Base-by-base conservation (phyloP, 2,113 vertebrate species). In the Tachuris rubrigastra region DNA sequence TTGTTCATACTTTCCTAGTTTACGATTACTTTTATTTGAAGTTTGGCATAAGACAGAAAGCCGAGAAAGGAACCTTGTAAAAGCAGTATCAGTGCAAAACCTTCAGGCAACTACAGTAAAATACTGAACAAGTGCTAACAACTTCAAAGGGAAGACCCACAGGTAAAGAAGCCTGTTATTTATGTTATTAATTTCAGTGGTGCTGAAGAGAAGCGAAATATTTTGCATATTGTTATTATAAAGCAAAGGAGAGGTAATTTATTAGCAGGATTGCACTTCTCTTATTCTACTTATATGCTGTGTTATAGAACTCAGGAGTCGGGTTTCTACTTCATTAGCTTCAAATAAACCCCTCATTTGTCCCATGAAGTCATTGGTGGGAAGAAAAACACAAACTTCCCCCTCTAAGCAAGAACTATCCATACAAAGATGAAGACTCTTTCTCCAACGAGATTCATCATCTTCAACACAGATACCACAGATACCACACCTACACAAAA, bases 131-230 rank as follows among this genome's bases (percentile, higher is more conserved):
- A 60, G 18, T 33, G 27, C 28, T 39, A 75, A 42, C 25, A 85
- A 21, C 35, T 90, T 87, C 42, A 78, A 91, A 91, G 60, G 77
- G 31, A 78, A 81, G 65, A 91, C 39, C 20, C 47, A 87, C 53
- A 77, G 60, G 65, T 84, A 81, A 9, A 66, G 19, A 66, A 81
- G 23, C 4, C 65, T 78, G 31, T 14, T 59, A 69, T 89, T 91
- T 89, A 79, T 79, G 68, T 65, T 78, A 65, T 44, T 66, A 52
- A 58, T 74, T 92, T 93, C 62, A 79, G 47, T 52, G 62, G 18
- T 58, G 6, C 16, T 52, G 44, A 71, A 89, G 55, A 92, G 46
- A 80, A 91, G 10, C 42, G 8, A 81, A 78, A 63, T 85, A 79
- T 65, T 87, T 83, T n/a, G 9, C 20, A 10, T 52, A 52, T 25